Conservation (phyloP, 2,113 vertebrate genomes). For the Hyperoodon ampullatus region DNA sequence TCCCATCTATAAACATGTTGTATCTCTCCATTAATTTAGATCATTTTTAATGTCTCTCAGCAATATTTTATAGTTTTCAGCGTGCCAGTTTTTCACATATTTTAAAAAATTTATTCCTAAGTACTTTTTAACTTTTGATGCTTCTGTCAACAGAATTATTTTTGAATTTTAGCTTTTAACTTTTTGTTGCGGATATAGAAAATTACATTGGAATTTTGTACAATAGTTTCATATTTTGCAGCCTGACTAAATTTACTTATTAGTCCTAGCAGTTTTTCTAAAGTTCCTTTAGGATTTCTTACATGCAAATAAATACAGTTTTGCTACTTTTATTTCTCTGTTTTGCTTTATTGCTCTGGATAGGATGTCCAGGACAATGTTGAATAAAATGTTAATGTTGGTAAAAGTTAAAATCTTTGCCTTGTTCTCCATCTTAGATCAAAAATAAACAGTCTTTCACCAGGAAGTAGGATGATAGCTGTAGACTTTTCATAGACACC, state of each 20-base stretch:
- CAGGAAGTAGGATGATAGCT: neutral
- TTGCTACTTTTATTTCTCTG: neutral
- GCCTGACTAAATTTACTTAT: neutral
- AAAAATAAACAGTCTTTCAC: neutral
- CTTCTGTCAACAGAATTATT: neutral
- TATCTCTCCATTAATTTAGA: neutral
- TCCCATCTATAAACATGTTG: neutral
- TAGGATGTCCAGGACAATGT: neutral
- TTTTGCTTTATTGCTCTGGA: neutral
- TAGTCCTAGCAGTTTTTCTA: neutral
- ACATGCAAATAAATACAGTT: neutral
- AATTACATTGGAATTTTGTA: neutral
- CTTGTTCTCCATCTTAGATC: neutral
- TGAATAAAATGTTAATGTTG: neutral
- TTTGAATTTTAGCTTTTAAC: neutral
- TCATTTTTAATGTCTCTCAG: neutral
- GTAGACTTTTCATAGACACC: neutral
- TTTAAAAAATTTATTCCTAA: neutral
- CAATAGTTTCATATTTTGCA: neutral
- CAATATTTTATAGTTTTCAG: slow-evolving; percentile 9
- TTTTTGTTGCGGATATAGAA: neutral
- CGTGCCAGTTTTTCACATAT: neutral
- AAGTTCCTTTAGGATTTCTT: neutral
- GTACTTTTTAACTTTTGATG: neutral
- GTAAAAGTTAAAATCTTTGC: neutral